Evolutionary conservation across 1,140 invertebrate genomes (phyloP), one percentile per base, ranked within the genome.

Genomic region (Lordiphosa collinella): DNA sequence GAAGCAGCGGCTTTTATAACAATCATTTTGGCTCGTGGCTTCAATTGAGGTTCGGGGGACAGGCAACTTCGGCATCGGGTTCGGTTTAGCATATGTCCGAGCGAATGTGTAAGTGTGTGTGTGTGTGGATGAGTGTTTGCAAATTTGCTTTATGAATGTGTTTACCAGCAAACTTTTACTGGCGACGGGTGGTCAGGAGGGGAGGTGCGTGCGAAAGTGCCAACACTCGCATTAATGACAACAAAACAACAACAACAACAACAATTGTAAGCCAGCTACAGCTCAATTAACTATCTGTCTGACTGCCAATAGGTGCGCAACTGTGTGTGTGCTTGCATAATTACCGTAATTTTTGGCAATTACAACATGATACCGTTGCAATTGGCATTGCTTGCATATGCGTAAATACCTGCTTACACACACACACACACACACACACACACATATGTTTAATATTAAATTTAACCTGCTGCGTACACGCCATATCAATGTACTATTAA

Each of bases 111-210:
- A 22, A 31, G 40, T 12, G 50, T 37, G 43, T 35, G 44, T 29
- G 37, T 11, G 48, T 66, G 40, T 11, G 7, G 36, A 40, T 38
- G 31, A 6, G 52, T 18, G 76, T 65, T 64, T 75, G 60, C 75
- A 82, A 82, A 82, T 82, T 82, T 82, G 67, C 76, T 82, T 82
- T 82, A 82, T 82, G 76, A 82, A 82, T 82, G 76, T 82, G 76
- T 82, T 82, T 82, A 82, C 76, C 76, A 82, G 76, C 58, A 82
- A 80, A 80, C 71, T 82, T 80, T 80, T 49, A 38, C 61, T 69
- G 57, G 60, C 51, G 57, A 44, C 29, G 16, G 13, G 44, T 32
- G 14, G 48, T 34, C 49, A 49, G 32, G 51, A 49, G 38, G 41
- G 47, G 32, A 55, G 64, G 47, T 59, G 65, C 50, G 75, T 80